phyloP scores from a whole-genome alignment of 2,888 invertebrate genomes.

The Nebria salina region DNA sequence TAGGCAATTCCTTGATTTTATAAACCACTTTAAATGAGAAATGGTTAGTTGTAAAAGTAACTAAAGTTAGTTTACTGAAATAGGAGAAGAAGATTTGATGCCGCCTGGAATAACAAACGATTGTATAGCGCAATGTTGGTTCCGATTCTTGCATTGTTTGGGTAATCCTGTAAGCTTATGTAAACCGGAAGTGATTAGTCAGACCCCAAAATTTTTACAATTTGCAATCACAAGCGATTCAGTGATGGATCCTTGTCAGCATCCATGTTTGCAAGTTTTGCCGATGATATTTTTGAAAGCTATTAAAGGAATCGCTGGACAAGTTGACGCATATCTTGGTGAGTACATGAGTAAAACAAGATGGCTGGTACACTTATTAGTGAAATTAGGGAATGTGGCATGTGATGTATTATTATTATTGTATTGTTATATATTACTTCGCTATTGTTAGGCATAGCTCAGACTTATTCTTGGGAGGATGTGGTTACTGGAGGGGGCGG shows the following conservation, averaged over 20 bases:
- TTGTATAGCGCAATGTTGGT: constrained; percentile 95
- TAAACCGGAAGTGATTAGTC: constrained; percentile 79
- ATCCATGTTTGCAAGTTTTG: constrained; percentile 83
- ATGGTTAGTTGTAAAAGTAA: too few species aligned
- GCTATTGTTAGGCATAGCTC: constrained; percentile 61
- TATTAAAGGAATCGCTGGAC: constrained; percentile 90
- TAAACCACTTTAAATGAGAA: too few species aligned
- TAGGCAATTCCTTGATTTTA: too few species aligned
- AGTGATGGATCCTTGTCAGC: constrained; percentile 88
- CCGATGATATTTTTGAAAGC: constrained; percentile 93
- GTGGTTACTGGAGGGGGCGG: constrained; percentile 61
- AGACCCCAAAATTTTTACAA: constrained; percentile 79
- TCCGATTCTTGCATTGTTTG: constrained; percentile 90
- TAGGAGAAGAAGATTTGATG: constrained; percentile 83
- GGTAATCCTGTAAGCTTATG: constrained; percentile 95
- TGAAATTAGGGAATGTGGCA: background rate
- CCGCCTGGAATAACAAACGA: constrained; percentile 87
- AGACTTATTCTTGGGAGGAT: constrained; percentile 65
- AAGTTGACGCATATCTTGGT: constrained; percentile 97
- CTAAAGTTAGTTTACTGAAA: too few species aligned
- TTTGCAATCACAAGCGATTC: constrained; percentile 80
- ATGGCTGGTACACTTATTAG: background rate
- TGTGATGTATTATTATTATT: background rate
- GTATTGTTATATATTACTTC: background rate
- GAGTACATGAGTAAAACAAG: constrained; percentile 55